phyloP scores from a whole-genome alignment of 2,113 vertebrate species.

The Gavialis gangeticus region DNA sequence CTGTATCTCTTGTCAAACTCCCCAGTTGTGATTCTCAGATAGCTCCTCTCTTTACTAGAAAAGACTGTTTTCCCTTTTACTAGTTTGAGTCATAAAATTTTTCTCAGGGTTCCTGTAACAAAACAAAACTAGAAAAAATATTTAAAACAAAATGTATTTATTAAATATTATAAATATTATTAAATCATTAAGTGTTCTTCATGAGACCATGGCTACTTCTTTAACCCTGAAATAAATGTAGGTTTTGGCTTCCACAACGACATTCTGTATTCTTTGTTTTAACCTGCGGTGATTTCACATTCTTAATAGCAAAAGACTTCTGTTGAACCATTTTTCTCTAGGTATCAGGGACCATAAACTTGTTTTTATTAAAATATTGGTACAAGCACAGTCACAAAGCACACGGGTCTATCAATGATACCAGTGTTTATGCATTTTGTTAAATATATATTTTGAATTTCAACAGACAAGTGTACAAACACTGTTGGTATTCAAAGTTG shows the following conservation, averaged over 20 bases:
- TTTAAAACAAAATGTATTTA: not conserved
- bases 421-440: not conserved
- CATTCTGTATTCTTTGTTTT: not conserved
- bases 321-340: fast-evolving
- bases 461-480: not conserved
- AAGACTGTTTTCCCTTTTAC: not conserved
- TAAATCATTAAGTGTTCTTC: not conserved
- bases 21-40: not conserved
- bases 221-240: not conserved
- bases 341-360: not conserved
- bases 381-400: not conserved
- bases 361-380: not conserved
- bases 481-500: not conserved
- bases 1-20: not conserved
- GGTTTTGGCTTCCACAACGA: not conserved
- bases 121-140: not conserved
- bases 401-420: not conserved
- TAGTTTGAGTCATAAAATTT: not conserved
- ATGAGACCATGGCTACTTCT: not conserved
- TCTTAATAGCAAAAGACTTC: not conserved
- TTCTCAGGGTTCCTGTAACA: not conserved
- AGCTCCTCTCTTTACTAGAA: not conserved
- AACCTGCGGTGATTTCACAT: not conserved
- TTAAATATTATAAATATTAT: not conserved
- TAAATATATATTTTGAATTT: not conserved